phyloP scores from a whole-genome alignment of 2,113 vertebrate species.

The Chinchilla lanigera region DNA sequence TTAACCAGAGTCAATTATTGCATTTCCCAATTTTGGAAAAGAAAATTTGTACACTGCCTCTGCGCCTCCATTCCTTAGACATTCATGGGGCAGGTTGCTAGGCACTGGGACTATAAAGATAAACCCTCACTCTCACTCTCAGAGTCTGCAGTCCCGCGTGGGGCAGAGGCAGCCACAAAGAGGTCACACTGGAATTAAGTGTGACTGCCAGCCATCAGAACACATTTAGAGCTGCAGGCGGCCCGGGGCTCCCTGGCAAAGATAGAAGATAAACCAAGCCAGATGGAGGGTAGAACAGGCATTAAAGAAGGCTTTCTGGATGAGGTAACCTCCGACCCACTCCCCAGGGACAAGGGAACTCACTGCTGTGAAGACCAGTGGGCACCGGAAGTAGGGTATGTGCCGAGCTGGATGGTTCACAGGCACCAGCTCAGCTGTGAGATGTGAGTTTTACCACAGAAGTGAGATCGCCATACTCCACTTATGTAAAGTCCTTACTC shows the following conservation, averaged over 20 bases:
- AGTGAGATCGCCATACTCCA: neutral
- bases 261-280: neutral
- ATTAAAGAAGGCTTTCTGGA: neutral
- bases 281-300: neutral
- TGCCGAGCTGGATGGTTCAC: accelerated
- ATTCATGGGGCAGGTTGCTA: neutral
- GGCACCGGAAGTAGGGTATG: neutral
- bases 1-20: constrained; percentile 36
- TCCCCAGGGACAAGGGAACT: neutral
- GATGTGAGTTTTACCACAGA: neutral
- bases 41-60: neutral
- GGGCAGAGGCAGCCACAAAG: neutral
- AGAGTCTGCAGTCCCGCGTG: neutral
- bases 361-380: neutral
- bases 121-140: neutral
- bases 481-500: neutral
- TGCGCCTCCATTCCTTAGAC: neutral
- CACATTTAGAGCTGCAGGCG: neutral
- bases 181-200: too few species aligned
- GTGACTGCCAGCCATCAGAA: neutral
- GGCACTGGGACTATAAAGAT: neutral
- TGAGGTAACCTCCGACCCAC: neutral
- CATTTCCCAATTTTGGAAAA: neutral
- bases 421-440: neutral
- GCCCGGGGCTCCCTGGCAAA: neutral